Conservation (phyloP, 1,140 invertebrate genomes). For the Marisa cornuarietis region DNA sequence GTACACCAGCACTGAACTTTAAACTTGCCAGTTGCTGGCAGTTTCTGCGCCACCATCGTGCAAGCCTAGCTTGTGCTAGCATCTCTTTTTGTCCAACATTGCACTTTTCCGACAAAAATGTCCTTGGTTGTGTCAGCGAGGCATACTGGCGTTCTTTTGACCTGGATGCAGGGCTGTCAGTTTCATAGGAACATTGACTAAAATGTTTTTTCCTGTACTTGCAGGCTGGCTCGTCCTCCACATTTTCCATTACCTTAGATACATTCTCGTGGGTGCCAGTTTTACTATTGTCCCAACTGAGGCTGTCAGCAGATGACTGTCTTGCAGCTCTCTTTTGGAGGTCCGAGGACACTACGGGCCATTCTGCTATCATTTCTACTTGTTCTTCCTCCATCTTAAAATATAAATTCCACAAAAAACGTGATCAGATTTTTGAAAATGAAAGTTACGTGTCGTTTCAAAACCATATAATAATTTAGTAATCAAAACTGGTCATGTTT, state of each 20-base stretch:
- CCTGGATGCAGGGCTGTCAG: too few species aligned
- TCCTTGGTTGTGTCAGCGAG: too few species aligned
- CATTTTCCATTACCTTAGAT: too few species aligned
- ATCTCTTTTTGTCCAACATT: neutral
- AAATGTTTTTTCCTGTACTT: neutral
- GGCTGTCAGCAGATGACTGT: neutral
- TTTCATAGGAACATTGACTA: neutral
- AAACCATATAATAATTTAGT: neutral
- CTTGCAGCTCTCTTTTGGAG: neutral
- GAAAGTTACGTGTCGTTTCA: too few species aligned
- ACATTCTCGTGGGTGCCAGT: too few species aligned
- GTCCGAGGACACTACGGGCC: conserved; percentile 6
- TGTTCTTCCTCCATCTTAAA: neutral
- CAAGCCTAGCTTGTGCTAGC: conserved; percentile 18
- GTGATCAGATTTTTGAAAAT: neutral
- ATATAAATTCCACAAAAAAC: neutral
- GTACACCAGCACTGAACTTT: neutral
- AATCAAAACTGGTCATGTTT: neutral
- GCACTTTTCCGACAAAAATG: neutral
- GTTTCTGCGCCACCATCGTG: conserved; percentile 28
- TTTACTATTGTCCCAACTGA: neutral
- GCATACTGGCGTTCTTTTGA: neutral
- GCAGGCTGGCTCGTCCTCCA: too few species aligned
- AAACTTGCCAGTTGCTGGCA: neutral
- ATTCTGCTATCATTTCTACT: conserved; percentile 14